These are phyloP conservation scores for Melanophora roralis DNA, from an alignment of 2,888 invertebrate species.

Conservation along the genomic window DNA sequence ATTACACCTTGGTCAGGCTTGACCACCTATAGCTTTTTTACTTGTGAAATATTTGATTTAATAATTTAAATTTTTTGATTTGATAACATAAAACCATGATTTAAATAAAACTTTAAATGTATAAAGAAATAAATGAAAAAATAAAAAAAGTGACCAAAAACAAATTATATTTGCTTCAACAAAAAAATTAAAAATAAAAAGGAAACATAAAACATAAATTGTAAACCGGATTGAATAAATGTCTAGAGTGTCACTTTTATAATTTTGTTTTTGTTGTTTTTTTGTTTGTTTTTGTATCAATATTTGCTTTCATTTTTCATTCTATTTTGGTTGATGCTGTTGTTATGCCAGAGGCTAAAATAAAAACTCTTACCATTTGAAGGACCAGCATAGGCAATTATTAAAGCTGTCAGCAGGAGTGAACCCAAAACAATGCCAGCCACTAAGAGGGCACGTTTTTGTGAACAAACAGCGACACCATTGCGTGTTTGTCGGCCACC, in stretches of 20 bases:
- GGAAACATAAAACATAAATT: not conserved
- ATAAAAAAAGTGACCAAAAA: constrained; percentile 17
- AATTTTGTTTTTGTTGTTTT: constrained; percentile 4
- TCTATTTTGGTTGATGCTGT: too few species aligned
- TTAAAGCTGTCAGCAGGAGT: constrained; percentile 88
- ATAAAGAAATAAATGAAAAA: not conserved
- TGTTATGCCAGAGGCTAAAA: constrained; percentile 43
- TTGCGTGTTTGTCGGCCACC: constrained; percentile 76
- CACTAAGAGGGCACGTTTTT: constrained; percentile 89
- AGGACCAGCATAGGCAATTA: constrained; percentile 94
- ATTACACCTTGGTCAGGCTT: too few species aligned
- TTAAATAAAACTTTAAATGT: not conserved
- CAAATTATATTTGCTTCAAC: constrained; percentile 1
- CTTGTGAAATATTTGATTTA: too few species aligned
- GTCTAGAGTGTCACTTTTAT: constrained; percentile 13
- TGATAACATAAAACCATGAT: too few species aligned
- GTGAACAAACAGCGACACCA: constrained; percentile 91
- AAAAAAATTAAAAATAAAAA: not conserved
- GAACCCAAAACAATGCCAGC: constrained; percentile 88
- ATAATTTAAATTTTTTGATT: too few species aligned
- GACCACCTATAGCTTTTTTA: too few species aligned
- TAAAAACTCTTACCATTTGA: constrained; percentile 83
- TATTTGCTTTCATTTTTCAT: too few species aligned
- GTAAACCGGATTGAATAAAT: constrained; percentile 11
- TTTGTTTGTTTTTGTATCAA: not conserved